Conservation (phyloP, 1,140 invertebrate genomes). For the Drosophila oshimai region DNA sequence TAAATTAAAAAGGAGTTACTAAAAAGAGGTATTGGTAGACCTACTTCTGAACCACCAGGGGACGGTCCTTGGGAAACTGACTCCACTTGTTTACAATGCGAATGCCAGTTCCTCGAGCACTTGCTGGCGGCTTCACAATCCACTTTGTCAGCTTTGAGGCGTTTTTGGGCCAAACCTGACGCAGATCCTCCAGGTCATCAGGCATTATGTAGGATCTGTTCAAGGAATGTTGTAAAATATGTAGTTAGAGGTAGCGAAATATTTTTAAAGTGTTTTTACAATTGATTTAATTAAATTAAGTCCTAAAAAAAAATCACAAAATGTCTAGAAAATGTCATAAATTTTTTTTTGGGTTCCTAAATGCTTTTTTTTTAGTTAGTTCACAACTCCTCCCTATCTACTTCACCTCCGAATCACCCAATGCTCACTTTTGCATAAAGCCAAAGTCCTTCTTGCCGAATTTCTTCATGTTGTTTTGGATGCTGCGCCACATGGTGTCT, state of each 20-base stretch:
- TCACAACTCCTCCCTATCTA: neutral
- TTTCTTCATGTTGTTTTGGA: slow-evolving; percentile 89
- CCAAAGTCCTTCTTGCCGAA: slow-evolving; percentile 92
- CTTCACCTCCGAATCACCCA: too few relatives aligned
- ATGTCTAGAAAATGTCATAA: too few relatives aligned
- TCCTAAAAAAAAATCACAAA: too few relatives aligned
- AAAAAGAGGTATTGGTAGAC: neutral
- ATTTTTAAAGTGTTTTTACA: too few relatives aligned
- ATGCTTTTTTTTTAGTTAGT: too few relatives aligned
- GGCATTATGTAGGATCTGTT: slow-evolving; percentile 93
- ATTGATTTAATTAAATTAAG: too few relatives aligned
- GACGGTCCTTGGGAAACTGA: slow-evolving; percentile 94
- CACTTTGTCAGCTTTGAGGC: slow-evolving; percentile 88
- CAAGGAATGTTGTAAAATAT: neutral
- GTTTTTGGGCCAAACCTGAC: slow-evolving; percentile 92
- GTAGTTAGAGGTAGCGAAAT: neutral
- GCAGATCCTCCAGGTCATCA: slow-evolving; percentile 91
- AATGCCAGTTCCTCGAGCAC: slow-evolving; percentile 97
- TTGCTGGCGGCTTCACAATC: slow-evolving; percentile 95
- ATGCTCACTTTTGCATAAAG: slow-evolving; percentile 90
- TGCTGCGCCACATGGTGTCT: slow-evolving; percentile 95
- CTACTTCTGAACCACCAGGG: slow-evolving; percentile 93
- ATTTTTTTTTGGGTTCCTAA: too few relatives aligned
- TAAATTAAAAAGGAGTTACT: neutral
- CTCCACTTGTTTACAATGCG: slow-evolving; percentile 96